These are phyloP conservation scores for Rachycentron canadum DNA, from an alignment of 2,797 vertebrate genomes.

Conservation along the genomic window DNA sequence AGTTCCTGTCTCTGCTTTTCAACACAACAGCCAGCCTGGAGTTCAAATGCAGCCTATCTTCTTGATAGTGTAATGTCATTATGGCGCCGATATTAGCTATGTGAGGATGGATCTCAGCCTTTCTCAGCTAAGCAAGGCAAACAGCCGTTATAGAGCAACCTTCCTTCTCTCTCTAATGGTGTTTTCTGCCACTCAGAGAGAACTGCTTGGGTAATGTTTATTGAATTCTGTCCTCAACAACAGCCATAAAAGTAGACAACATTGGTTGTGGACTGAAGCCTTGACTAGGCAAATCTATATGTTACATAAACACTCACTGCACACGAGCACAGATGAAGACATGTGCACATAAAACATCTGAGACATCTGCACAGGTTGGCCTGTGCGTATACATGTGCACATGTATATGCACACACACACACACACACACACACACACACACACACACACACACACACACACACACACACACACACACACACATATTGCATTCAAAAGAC, in stretches of 20 bases:
- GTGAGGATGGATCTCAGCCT: slow-evolving; percentile 46
- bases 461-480: slow-evolving; percentile 13
- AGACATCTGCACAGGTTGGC: slow-evolving; percentile 38
- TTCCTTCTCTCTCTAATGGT: slow-evolving; percentile 51
- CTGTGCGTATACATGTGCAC: background rate
- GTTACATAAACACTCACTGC: slow-evolving; percentile 23
- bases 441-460: slow-evolving; percentile 17
- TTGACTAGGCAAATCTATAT: slow-evolving; percentile 35
- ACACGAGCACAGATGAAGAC: background rate
- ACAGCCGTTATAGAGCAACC: slow-evolving; percentile 39
- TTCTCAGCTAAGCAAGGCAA: slow-evolving; percentile 56
- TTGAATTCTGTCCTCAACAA: slow-evolving; percentile 60
- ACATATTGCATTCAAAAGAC: slow-evolving; percentile 67
- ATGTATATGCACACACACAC: background rate
- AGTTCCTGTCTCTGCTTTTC: slow-evolving; percentile 34
- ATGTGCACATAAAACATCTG: background rate
- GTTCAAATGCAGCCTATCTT: slow-evolving; percentile 57
- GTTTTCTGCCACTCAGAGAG: slow-evolving; percentile 65
- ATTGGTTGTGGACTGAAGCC: slow-evolving; percentile 27
- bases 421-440: slow-evolving; percentile 23
- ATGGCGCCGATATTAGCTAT: slow-evolving; percentile 44
- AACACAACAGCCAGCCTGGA: slow-evolving; percentile 22
- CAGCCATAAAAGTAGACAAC: slow-evolving; percentile 53
- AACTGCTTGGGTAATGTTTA: slow-evolving; percentile 54
- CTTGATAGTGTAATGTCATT: slow-evolving; percentile 27